These are phyloP conservation scores for Ellobius talpinus DNA, from an alignment of 2,113 vertebrate genomes.

Conservation along the genomic window DNA sequence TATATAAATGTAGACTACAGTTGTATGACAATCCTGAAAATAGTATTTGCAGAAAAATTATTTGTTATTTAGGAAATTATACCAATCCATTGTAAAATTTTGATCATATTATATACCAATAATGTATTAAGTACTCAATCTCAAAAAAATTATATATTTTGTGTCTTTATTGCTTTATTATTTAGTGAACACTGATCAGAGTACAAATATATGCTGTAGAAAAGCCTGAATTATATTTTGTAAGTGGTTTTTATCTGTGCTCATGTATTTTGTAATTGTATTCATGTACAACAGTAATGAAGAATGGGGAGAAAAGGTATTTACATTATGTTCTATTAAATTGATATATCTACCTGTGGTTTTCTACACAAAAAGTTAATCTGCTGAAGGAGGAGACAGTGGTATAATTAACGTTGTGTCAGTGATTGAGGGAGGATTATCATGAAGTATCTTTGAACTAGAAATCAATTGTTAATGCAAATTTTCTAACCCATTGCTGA, in stretches of 20 bases:
- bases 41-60: background rate
- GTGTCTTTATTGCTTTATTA: background rate
- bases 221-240: background rate
- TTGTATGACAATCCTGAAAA: background rate
- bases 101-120: background rate
- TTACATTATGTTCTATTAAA: background rate
- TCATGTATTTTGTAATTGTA: too few species aligned
- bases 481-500: slow-evolving; percentile 44
- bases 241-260: background rate
- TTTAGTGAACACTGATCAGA: background rate
- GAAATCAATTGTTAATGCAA: slow-evolving; percentile 54
- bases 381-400: background rate
- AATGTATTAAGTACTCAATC: background rate
- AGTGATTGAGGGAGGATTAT: background rate
- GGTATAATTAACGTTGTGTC: background rate
- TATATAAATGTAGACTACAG: background rate
- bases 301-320: background rate
- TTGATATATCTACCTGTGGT: background rate
- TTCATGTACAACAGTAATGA: background rate
- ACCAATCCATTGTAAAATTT: background rate
- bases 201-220: background rate
- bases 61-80: background rate
- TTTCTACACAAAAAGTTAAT: background rate
- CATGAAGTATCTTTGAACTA: background rate
- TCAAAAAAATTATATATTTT: background rate